A percentile compares a stretch with the other conserved stretches of the same genome.
Evolutionary conservation across 1,140 invertebrate genomes (phyloP).

Genomic region (Aporrectodea caliginosa): DNA sequence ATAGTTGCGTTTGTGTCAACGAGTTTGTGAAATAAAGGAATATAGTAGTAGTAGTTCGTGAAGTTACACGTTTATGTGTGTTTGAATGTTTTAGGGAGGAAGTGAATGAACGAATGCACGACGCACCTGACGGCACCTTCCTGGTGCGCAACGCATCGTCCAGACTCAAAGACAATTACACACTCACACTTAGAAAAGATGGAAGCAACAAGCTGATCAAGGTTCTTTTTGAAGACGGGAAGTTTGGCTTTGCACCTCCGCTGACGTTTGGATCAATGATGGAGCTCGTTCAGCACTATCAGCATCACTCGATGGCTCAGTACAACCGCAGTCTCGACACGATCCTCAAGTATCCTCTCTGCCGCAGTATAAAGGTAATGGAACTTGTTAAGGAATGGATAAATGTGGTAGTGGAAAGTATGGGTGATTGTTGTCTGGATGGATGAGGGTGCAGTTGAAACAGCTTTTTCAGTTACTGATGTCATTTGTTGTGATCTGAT

Average conservation of each 20-base stretch:
- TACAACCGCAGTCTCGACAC: constrained; percentile 91
- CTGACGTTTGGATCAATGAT: constrained; percentile 85
- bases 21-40: no score
- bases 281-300: constrained; percentile 85
- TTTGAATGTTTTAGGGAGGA: constrained; percentile 53
- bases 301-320: constrained; percentile 75
- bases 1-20: no score
- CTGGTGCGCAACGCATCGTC: constrained; percentile 90
- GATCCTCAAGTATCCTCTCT: constrained; percentile 74
- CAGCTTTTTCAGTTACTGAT: no score
- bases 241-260: constrained; percentile 84
- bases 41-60: no score
- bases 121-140: constrained; percentile 89
- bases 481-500: no score
- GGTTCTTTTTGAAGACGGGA: constrained; percentile 79
- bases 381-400: no score
- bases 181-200: constrained; percentile 78
- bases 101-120: constrained; percentile 85
- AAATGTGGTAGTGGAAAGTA: no score
- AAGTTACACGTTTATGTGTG: no score
- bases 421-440: no score
- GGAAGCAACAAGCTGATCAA: constrained; percentile 94
- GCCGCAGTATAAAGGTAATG: neutral
- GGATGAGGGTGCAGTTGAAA: no score
- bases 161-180: constrained; percentile 73